A percentile compares a stretch with the other conserved stretches of the same genome.
Evolutionary conservation across 2,797 vertebrate genomes (phyloP).

Genomic region (Clarias laeviceps): DNA sequence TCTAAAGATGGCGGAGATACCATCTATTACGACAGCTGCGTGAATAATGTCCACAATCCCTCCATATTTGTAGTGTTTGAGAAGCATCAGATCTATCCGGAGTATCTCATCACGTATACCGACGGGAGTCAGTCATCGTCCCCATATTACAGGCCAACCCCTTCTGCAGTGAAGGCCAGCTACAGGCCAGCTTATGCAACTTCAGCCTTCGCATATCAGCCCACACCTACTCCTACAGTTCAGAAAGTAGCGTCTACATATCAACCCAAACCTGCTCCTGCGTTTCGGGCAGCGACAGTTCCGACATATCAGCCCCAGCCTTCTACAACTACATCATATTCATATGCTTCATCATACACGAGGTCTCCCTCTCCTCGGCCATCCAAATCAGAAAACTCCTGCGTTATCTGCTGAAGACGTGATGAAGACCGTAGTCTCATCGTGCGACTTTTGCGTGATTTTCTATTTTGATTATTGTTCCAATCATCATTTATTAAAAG

Average conservation of each 20-base stretch:
- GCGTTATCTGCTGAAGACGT: constrained; percentile 43
- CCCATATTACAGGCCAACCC: background rate
- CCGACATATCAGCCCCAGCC: background rate
- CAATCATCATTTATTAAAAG: background rate
- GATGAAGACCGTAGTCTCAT: background rate
- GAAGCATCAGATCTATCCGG: constrained; percentile 76
- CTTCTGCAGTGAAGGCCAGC: background rate
- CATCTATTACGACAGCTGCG: constrained; percentile 76
- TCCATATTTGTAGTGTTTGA: constrained; percentile 79
- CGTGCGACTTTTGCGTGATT: background rate
- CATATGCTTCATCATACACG: background rate
- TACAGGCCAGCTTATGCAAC: background rate
- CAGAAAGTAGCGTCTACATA: background rate
- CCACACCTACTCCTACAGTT: background rate
- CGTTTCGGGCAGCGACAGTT: background rate
- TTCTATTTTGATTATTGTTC: background rate
- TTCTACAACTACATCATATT: background rate
- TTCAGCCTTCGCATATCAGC: background rate
- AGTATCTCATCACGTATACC: constrained; percentile 73
- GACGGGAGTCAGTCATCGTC: background rate
- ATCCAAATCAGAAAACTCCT: constrained; percentile 37
- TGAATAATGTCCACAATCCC: constrained; percentile 63
- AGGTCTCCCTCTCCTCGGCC: background rate
- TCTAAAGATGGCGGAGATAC: constrained; percentile 65
- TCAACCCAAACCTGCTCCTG: background rate